These are phyloP conservation scores for Clangula hyemalis DNA, from an alignment of 2,797 vertebrate genomes.

Conservation along the genomic window DNA sequence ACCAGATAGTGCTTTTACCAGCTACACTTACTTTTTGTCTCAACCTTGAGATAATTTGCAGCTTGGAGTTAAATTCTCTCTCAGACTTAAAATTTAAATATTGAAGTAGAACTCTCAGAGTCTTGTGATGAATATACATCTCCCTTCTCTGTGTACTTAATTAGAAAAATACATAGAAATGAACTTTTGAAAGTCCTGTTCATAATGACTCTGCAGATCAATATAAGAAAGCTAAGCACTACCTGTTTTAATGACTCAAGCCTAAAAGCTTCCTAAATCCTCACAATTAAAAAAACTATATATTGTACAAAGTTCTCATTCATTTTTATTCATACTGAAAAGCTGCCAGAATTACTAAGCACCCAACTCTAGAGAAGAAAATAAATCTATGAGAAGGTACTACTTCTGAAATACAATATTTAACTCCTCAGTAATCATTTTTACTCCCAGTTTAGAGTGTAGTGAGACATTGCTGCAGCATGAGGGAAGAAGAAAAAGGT, in stretches of 20 bases:
- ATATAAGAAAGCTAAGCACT: background rate
- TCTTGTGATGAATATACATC: background rate
- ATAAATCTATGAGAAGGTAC: background rate
- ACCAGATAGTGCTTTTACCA: background rate
- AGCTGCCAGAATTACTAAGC: background rate
- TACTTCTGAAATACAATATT: background rate
- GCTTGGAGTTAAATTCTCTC: background rate
- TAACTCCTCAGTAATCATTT: background rate
- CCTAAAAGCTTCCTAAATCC: background rate
- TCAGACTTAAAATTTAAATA: background rate
- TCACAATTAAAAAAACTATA: background rate
- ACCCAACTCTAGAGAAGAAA: background rate
- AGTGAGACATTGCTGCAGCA: background rate
- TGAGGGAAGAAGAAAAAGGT: background rate
- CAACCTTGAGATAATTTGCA: background rate
- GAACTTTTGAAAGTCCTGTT: background rate
- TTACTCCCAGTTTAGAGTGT: background rate
- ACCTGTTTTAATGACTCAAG: background rate
- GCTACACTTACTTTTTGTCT: background rate
- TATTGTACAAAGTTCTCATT: background rate
- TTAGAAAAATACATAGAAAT: background rate
- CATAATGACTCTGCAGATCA: background rate
- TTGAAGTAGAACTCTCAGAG: background rate
- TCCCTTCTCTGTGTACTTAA: background rate
- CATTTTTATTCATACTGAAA: background rate